A percentile compares a stretch with the other conserved stretches of the same genome.
Evolutionary conservation across 2,888 invertebrate species (phyloP).

Genomic region (Eupithecia abbreviata): DNA sequence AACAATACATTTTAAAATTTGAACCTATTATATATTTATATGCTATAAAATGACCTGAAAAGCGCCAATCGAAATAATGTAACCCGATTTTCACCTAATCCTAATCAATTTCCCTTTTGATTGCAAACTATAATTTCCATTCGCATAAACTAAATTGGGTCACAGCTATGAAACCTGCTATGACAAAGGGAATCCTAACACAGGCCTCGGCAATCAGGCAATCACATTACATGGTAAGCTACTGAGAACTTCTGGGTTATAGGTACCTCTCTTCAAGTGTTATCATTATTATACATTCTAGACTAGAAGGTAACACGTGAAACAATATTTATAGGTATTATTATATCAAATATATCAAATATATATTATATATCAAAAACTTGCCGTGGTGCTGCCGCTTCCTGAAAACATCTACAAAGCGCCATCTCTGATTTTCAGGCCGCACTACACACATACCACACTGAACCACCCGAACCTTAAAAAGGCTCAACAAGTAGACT

Average conservation of each 20-base stretch:
- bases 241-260: not conserved
- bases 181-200: not conserved
- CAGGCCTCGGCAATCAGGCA: not conserved
- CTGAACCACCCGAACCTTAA: not conserved
- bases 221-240: not conserved
- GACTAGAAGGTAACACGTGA: not conserved
- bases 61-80: not conserved
- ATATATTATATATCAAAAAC: no score
- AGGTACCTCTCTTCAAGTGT: not conserved
- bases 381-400: no score
- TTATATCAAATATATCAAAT: no score
- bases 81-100: not conserved
- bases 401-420: not conserved
- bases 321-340: no score
- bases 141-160: constrained; percentile 1
- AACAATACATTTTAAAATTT: no score
- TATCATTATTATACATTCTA: not conserved
- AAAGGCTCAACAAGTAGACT: not conserved
- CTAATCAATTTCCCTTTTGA: not conserved
- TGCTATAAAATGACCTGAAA: not conserved
- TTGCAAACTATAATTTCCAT: not conserved
- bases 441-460: not conserved
- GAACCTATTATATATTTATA: no score
- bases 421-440: constrained; percentile 3
- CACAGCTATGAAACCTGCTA: not conserved